A percentile compares a stretch with the other conserved stretches of the same genome.
These are phyloP conservation scores for Tilapia sparmanii DNA, from an alignment of 2,113 vertebrate species.

Conservation along the genomic window DNA sequence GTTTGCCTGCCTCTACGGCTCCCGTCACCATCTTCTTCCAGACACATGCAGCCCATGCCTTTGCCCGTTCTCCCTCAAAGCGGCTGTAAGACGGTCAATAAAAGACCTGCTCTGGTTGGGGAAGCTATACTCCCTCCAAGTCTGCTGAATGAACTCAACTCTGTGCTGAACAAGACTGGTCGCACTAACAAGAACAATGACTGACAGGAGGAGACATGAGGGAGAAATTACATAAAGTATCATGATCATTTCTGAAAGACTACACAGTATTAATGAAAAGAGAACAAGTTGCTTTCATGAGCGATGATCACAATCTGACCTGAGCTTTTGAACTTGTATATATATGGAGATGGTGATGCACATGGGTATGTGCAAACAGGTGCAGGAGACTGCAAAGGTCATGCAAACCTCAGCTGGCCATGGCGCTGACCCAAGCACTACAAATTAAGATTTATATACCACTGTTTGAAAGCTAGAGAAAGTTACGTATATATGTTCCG, in stretches of 20 bases:
- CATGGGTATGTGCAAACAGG: slow-evolving; percentile 8
- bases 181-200: slow-evolving; percentile 46
- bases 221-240: background rate
- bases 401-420: slow-evolving; percentile 11
- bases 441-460: slow-evolving; percentile 17
- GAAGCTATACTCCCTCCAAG: slow-evolving; percentile 69
- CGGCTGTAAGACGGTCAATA: background rate
- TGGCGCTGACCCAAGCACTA: slow-evolving; percentile 43
- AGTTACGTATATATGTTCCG: background rate
- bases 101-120: background rate
- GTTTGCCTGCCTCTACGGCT: background rate
- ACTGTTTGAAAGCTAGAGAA: background rate
- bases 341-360: background rate
- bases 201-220: background rate
- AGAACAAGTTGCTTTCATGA: background rate
- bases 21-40: background rate
- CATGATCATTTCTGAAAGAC: background rate
- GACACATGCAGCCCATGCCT: background rate
- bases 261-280: background rate
- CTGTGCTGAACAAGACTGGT: slow-evolving; percentile 78
- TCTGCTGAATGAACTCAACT: slow-evolving; percentile 83
- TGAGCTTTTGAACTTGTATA: background rate
- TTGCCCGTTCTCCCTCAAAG: background rate
- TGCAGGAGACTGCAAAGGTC: slow-evolving; percentile 22
- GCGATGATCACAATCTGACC: background rate